These are phyloP conservation scores for Ctena decussata DNA, from an alignment of 2,888 invertebrate genomes.

Conservation along the genomic window DNA sequence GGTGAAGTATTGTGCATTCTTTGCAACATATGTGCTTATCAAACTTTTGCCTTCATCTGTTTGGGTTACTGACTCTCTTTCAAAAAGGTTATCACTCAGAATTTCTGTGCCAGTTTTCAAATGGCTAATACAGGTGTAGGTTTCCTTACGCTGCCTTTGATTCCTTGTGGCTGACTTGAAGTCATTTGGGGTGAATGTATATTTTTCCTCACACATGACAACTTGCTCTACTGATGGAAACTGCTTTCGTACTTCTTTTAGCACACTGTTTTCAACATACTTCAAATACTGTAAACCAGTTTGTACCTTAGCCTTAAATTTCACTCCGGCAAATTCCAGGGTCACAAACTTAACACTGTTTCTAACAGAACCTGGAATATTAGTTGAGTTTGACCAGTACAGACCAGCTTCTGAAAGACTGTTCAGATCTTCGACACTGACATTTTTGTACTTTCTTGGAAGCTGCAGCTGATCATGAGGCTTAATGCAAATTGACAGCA, in stretches of 20 bases:
- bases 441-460: background rate
- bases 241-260: slow-evolving; percentile 20
- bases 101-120: slow-evolving; percentile 31
- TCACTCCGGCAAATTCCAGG: slow-evolving; percentile 52
- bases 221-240: slow-evolving; percentile 24
- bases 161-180: slow-evolving; percentile 41
- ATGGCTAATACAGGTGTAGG: slow-evolving; percentile 19
- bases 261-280: slow-evolving; percentile 40
- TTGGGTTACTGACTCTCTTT: background rate
- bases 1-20: background rate
- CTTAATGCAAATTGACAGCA: background rate
- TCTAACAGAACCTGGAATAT: too few species aligned
- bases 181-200: slow-evolving; percentile 49
- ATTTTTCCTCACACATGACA: slow-evolving; percentile 61
- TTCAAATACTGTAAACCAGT: slow-evolving; percentile 43
- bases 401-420: background rate
- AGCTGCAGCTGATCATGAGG: background rate
- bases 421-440: background rate
- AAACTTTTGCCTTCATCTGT: slow-evolving; percentile 30
- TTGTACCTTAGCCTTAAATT: slow-evolving; percentile 31
- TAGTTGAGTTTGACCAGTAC: background rate
- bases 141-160: background rate
- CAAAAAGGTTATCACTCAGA: slow-evolving; percentile 2
- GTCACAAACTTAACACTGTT: too few species aligned
- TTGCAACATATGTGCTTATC: slow-evolving; percentile 35